A percentile compares a stretch with the other conserved stretches of the same genome.
phyloP scores from a whole-genome alignment of 2,888 invertebrate genomes.

The Liodrosophila aerea region DNA sequence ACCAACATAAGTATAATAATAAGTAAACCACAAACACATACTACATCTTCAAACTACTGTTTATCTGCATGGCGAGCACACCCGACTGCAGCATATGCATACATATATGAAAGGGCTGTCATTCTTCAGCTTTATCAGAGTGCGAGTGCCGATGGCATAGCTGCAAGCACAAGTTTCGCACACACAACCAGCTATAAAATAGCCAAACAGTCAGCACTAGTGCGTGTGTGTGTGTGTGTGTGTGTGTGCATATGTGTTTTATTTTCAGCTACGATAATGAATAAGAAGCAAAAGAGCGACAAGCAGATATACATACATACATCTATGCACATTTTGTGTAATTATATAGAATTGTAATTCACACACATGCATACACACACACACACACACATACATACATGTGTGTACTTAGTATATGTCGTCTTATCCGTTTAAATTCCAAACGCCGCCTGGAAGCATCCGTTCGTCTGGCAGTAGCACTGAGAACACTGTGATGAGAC shows the following conservation, averaged over 20 bases:
- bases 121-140: too few relatives aligned
- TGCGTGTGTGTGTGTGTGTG: slow-evolving; percentile 12
- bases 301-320: slow-evolving; percentile 38
- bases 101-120: not conserved
- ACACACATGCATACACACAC: not conserved
- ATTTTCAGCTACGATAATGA: slow-evolving; percentile 61
- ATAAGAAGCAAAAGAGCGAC: slow-evolving; percentile 44
- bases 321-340: slow-evolving; percentile 27
- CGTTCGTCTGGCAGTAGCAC: slow-evolving; percentile 54
- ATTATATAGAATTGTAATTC: slow-evolving; percentile 10
- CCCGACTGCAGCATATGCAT: not conserved
- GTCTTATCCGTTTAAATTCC: slow-evolving; percentile 62
- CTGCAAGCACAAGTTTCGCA: too few relatives aligned
- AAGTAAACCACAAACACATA: not conserved
- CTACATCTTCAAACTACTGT: too few relatives aligned
- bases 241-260: slow-evolving; percentile 27
- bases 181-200: slow-evolving; percentile 21
- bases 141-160: too few relatives aligned
- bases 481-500: slow-evolving; percentile 36
- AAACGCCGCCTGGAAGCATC: slow-evolving; percentile 45
- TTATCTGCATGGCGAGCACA: too few relatives aligned
- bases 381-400: slow-evolving; percentile 2
- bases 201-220: slow-evolving; percentile 21
- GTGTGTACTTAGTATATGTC: slow-evolving; percentile 35
- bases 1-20: slow-evolving; percentile 10